Conservation (phyloP, 2,113 vertebrate genomes). For the Melierax canorus region DNA sequence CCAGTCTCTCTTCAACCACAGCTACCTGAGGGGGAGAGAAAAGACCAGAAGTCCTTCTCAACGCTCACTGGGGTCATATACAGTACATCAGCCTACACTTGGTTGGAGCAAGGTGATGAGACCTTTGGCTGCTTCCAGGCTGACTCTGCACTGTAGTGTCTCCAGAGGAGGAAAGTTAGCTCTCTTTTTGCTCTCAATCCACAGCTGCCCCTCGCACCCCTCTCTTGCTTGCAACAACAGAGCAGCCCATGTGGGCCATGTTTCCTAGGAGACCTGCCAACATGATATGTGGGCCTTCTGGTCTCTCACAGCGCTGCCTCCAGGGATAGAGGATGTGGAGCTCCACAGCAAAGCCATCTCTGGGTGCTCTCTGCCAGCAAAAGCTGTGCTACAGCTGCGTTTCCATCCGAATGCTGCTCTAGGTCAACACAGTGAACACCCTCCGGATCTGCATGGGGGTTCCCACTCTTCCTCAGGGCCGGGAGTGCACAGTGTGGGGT, state of each 20-base stretch:
- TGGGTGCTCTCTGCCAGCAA: background rate
- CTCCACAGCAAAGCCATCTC: background rate
- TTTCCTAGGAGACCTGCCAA: background rate
- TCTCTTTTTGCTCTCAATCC: background rate
- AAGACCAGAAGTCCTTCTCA: background rate
- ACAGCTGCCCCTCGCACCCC: background rate
- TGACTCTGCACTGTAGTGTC: background rate
- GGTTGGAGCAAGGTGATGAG: background rate
- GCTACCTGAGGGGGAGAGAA: background rate
- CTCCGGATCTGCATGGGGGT: background rate
- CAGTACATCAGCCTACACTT: fast-evolving
- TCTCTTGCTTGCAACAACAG: background rate
- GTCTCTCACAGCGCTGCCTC: fast-evolving
- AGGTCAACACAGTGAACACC: background rate
- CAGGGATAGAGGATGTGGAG: background rate
- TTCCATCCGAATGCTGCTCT: background rate
- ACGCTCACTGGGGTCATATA: background rate
- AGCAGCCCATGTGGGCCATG: background rate
- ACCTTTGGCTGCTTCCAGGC: background rate
- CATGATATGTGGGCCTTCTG: background rate
- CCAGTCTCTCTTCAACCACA: background rate
- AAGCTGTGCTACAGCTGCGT: background rate
- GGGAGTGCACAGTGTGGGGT: background rate
- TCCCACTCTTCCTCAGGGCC: background rate
- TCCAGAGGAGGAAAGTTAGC: background rate